These are phyloP conservation scores for Phyllotis vaccarum DNA, from an alignment of 2,797 vertebrate genomes.

Conservation along the genomic window DNA sequence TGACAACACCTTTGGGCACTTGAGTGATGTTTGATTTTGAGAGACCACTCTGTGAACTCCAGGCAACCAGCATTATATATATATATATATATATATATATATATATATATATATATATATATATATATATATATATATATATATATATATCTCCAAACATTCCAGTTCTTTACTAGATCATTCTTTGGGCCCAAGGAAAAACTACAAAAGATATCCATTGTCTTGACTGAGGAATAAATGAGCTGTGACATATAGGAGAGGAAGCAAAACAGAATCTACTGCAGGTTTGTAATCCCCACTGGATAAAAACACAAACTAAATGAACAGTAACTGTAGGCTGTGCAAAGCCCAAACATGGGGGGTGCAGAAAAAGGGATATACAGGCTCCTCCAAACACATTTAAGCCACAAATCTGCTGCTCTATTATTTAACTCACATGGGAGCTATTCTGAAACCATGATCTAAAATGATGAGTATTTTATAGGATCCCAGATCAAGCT, in stretches of 20 bases:
- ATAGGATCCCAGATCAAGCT: conserved; percentile 34
- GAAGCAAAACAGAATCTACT: conserved; percentile 81
- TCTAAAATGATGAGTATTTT: neutral
- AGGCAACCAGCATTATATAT: conserved; percentile 43
- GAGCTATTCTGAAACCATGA: conserved; percentile 21
- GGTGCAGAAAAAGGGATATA: neutral
- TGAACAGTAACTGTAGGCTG: conserved; percentile 61
- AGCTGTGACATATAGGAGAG: conserved; percentile 81
- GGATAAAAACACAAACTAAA: conserved; percentile 78
- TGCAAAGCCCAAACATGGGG: conserved; percentile 67
- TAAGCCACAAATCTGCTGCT: conserved; percentile 53
- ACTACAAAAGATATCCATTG: conserved; percentile 79
- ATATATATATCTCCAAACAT: conserved; percentile 75
- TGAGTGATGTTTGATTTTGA: conserved; percentile 59
- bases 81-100: conserved; percentile 67
- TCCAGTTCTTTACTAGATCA: conserved; percentile 65
- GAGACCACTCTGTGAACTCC: conserved; percentile 1
- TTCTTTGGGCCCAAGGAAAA: conserved; percentile 76
- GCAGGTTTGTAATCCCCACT: conserved; percentile 64
- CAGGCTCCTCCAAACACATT: conserved; percentile 43
- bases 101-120: conserved; percentile 66
- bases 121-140: conserved; percentile 68
- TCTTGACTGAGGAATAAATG: conserved; percentile 78
- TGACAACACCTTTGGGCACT: conserved; percentile 63
- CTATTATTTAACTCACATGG: conserved; percentile 57